Evolutionary conservation across 2,888 invertebrate genomes (phyloP).

Genomic region (Callimorpha dominula): DNA sequence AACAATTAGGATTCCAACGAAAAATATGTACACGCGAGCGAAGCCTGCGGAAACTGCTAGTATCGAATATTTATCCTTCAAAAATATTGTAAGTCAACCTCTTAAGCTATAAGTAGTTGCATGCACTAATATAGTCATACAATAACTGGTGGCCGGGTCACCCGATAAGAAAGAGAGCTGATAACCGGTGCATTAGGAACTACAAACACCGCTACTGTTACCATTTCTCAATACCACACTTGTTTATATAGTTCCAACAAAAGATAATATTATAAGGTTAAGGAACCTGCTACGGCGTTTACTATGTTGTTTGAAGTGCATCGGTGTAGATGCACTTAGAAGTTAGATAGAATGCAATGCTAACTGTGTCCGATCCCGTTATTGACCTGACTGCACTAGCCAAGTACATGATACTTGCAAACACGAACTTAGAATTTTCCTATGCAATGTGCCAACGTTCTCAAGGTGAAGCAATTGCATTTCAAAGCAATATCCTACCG

Average conservation of each 20-base stretch:
- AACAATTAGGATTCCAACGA: too few relatives aligned
- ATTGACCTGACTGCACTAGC: conserved; percentile 68
- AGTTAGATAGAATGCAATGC: conserved; percentile 64
- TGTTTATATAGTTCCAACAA: conserved; percentile 63
- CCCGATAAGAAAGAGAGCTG: conserved; percentile 73
- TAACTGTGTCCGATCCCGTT: conserved; percentile 74
- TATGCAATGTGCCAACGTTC: conserved; percentile 36
- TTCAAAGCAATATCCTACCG: conserved; percentile 32
- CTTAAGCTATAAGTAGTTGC: conserved; percentile 52
- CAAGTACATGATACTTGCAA: conserved; percentile 36
- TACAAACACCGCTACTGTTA: conserved; percentile 63
- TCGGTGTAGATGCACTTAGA: conserved; percentile 69
- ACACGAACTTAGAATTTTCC: conserved; percentile 48
- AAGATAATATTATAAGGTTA: conserved; percentile 68
- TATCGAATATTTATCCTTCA: conserved; percentile 15
- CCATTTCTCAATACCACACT: conserved; percentile 61
- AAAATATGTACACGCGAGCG: too few relatives aligned
- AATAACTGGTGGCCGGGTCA: conserved; percentile 72
- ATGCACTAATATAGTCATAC: conserved; percentile 58
- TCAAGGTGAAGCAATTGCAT: conserved; percentile 41
- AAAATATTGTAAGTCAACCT: conserved; percentile 52
- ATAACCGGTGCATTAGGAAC: conserved; percentile 77
- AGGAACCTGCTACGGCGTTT: conserved; percentile 52
- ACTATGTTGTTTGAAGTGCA: conserved; percentile 58
- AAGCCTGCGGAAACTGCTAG: too few relatives aligned